Percentiles rank a stretch among this genome's conserved stretches.
phyloP scores from a whole-genome alignment of 2,113 vertebrate species.

The Petrocephalus microphthalmus region DNA sequence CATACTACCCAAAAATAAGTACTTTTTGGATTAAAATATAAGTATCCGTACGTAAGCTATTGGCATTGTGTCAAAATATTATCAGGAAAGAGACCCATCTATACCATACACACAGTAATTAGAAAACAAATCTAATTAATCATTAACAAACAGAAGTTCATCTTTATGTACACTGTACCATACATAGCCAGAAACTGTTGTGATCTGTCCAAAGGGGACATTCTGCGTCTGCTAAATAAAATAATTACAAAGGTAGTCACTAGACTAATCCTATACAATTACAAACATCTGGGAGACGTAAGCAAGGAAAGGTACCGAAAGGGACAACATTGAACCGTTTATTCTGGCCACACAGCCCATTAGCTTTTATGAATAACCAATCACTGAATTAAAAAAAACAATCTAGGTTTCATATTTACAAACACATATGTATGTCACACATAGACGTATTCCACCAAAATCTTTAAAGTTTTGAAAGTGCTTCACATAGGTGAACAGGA shows the following conservation, averaged over 20 bases:
- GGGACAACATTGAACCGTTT: no score
- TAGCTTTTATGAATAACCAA: background rate
- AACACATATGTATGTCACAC: background rate
- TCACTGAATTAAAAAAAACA: background rate
- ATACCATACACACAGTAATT: background rate
- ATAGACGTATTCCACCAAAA: background rate
- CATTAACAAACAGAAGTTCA: background rate
- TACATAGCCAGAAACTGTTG: conserved; percentile 8
- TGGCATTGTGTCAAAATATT: background rate
- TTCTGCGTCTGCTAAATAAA: background rate
- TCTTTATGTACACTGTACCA: conserved; percentile 13
- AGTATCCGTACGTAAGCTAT: background rate
- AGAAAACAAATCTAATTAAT: background rate
- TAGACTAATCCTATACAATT: background rate
- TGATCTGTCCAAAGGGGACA: background rate
- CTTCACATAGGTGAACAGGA: background rate
- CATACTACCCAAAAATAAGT: background rate
- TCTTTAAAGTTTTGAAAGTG: background rate
- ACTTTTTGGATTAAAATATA: background rate
- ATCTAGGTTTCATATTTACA: background rate
- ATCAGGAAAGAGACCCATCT: background rate
- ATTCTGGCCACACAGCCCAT: background rate
- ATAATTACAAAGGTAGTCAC: background rate
- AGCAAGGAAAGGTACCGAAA: background rate
- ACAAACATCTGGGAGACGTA: background rate